These are phyloP conservation scores for Tetanocera ferruginea DNA, from an alignment of 2,888 invertebrate genomes.

Conservation along the genomic window DNA sequence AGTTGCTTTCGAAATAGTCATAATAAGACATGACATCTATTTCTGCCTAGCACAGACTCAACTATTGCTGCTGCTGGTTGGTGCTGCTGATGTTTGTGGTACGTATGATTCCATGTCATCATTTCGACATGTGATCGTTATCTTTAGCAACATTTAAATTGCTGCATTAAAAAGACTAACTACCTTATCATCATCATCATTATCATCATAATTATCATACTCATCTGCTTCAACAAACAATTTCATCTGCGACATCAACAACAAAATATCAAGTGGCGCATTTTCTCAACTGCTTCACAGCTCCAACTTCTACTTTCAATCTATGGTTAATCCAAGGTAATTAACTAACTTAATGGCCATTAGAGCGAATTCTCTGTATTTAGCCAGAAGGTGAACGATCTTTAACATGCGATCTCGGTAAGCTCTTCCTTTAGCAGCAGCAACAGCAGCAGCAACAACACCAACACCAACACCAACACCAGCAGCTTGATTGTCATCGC, in stretches of 20 bases:
- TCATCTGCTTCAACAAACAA: slow-evolving; percentile 39
- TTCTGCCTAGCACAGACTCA: not conserved
- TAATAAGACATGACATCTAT: not conserved
- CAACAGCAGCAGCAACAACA: not conserved
- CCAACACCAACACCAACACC: not conserved
- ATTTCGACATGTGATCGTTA: slow-evolving; percentile 38
- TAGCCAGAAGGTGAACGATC: slow-evolving; percentile 40
- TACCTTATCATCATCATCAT: slow-evolving; percentile 39
- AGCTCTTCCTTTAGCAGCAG: not conserved
- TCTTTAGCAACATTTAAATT: slow-evolving; percentile 6
- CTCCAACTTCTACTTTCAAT: slow-evolving; percentile 35
- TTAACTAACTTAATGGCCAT: slow-evolving; percentile 38
- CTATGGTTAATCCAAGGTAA: slow-evolving; percentile 32
- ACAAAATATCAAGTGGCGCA: slow-evolving; percentile 44
- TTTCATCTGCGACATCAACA: slow-evolving; percentile 42
- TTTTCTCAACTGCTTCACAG: slow-evolving; percentile 33
- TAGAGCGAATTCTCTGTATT: slow-evolving; percentile 15
- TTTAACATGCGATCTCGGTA: slow-evolving; percentile 22
- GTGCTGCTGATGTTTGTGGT: slow-evolving; percentile 12
- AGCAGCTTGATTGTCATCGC: not conserved
- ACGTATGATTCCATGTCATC: slow-evolving; percentile 31
- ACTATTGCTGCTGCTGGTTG: not conserved
- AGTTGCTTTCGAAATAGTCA: not conserved
- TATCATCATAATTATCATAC: slow-evolving; percentile 27
- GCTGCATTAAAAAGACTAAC: slow-evolving; percentile 27